Conservation (phyloP, 1,140 invertebrate species). For the Eulimnadia texana region DNA sequence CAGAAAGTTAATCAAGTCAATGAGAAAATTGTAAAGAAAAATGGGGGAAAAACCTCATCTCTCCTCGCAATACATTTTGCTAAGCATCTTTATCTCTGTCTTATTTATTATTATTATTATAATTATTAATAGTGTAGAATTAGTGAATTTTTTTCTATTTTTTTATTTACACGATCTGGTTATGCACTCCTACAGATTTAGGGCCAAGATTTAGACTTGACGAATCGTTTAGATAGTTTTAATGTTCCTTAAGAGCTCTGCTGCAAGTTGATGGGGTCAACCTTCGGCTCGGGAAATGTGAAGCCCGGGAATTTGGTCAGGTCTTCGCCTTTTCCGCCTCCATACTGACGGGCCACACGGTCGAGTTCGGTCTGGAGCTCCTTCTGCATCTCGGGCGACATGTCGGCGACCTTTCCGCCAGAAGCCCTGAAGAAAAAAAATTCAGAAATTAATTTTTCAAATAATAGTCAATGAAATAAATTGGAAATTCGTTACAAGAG, state of each 20-base stretch:
- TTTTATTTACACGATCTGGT: neutral
- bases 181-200: neutral
- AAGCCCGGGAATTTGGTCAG: constrained; percentile 79
- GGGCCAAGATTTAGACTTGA: neutral
- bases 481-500: neutral
- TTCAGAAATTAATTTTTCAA: neutral
- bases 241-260: neutral
- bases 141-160: neutral
- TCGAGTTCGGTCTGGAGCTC: constrained; percentile 61
- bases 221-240: too few relatives aligned
- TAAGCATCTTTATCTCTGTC: neutral
- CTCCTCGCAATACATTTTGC: neutral
- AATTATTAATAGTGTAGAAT: too few relatives aligned
- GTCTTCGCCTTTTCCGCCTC: constrained; percentile 55
- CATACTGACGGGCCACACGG: constrained; percentile 60
- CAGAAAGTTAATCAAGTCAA: neutral
- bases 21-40: neutral
- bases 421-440: constrained; percentile 25
- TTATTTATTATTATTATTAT: neutral
- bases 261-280: constrained; percentile 14
- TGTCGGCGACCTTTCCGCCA: constrained; percentile 66
- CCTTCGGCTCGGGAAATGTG: constrained; percentile 39
- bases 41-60: neutral
- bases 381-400: constrained; percentile 54
- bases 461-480: neutral